Conservation (phyloP, 2,113 vertebrate genomes). For the Forbesichthys agassizii region DNA sequence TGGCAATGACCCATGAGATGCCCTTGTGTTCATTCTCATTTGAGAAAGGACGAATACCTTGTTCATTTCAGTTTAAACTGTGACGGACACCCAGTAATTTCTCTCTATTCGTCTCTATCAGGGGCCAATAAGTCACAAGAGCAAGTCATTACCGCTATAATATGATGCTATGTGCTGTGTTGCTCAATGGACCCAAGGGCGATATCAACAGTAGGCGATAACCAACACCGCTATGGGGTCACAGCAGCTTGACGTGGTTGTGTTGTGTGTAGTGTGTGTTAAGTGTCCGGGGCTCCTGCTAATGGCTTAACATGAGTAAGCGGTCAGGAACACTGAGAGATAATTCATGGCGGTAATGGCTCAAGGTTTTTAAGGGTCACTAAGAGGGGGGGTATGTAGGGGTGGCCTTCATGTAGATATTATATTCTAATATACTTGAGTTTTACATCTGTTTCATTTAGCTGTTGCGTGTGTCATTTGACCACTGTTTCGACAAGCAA, state of each 20-base stretch:
- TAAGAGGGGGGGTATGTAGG: not conserved
- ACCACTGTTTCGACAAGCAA: no score
- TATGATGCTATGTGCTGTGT: slow-evolving; percentile 20
- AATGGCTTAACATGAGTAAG: slow-evolving; percentile 35
- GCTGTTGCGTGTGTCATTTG: slow-evolving; percentile 4
- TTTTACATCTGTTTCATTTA: slow-evolving; percentile 5
- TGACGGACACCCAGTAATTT: slow-evolving; percentile 25
- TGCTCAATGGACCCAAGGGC: not conserved
- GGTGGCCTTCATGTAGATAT: slow-evolving; percentile 35
- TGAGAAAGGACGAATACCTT: not conserved
- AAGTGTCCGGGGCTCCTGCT: slow-evolving; percentile 38
- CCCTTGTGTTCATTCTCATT: slow-evolving; percentile 14
- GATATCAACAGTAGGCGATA: slow-evolving; percentile 1
- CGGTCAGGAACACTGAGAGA: slow-evolving; percentile 10
- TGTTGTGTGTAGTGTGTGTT: slow-evolving; percentile 24
- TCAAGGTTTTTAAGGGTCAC: slow-evolving; percentile 28
- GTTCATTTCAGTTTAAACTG: slow-evolving; percentile 14
- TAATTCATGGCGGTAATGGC: slow-evolving; percentile 36
- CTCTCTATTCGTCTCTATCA: not conserved
- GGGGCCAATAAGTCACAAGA: slow-evolving; percentile 15
- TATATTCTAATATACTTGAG: slow-evolving; percentile 27
- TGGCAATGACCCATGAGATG: not conserved
- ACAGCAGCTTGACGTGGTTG: slow-evolving; percentile 4
- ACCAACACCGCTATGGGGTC: slow-evolving; percentile 18
- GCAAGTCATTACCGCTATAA: slow-evolving; percentile 12